phyloP scores from a whole-genome alignment of 2,888 invertebrate species.

The Aphidoletes aphidimyza region DNA sequence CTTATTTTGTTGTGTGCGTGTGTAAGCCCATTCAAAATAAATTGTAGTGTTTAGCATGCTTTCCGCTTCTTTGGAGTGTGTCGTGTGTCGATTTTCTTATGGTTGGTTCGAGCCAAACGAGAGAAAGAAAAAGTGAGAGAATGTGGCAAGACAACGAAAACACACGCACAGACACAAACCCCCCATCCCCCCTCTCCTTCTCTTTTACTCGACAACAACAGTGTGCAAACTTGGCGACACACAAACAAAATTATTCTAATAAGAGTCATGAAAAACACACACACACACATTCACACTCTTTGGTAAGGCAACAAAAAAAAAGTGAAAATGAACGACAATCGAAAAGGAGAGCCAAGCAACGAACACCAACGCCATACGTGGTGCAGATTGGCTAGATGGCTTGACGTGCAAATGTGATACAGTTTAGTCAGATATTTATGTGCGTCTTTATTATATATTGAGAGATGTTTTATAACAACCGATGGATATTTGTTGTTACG shows the following conservation, averaged over 20 bases:
- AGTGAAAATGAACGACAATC: not conserved
- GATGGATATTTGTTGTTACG: constrained; percentile 43
- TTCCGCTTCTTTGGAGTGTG: constrained; percentile 44
- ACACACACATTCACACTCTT: not conserved
- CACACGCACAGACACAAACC: too few relatives aligned
- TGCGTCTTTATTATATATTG: constrained; percentile 11
- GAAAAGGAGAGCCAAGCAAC: not conserved
- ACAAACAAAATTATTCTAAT: not conserved
- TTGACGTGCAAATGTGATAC: constrained; percentile 50
- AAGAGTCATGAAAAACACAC: not conserved
- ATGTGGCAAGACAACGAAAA: too few relatives aligned
- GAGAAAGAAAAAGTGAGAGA: too few relatives aligned
- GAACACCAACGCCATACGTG: not conserved
- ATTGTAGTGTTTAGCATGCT: constrained; percentile 51
- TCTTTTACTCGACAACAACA: not conserved
- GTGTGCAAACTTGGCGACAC: not conserved
- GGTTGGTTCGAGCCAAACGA: not conserved
- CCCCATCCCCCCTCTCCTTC: too few relatives aligned
- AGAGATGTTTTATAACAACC: constrained; percentile 21
- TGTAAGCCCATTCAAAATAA: constrained; percentile 45
- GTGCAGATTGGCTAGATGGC: constrained; percentile 31
- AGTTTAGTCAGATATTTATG: constrained; percentile 14
- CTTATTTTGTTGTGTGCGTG: not conserved
- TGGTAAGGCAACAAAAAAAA: too few relatives aligned
- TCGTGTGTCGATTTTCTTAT: not conserved